phyloP scores from a whole-genome alignment of 2,113 vertebrate species.

The Rhipidura dahli region DNA sequence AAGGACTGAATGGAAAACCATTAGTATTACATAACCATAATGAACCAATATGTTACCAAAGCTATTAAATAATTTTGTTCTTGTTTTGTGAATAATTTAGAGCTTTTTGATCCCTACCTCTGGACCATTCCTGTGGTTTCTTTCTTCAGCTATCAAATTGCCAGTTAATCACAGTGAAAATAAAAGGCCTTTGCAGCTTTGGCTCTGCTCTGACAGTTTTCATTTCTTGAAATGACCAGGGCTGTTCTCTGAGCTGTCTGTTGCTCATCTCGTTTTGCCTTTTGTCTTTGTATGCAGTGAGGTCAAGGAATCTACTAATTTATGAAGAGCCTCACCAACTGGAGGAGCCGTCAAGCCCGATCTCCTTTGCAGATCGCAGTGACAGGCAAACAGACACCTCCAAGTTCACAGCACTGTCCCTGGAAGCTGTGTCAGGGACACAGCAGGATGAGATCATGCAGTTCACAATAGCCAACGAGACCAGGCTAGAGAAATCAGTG shows the following conservation, averaged over 20 bases:
- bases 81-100: not conserved
- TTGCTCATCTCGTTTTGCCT: not conserved
- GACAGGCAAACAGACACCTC: slow-evolving; percentile 77
- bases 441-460: slow-evolving; percentile 68
- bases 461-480: slow-evolving; percentile 82
- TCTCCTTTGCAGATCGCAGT: slow-evolving; percentile 80
- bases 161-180: not conserved
- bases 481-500: slow-evolving; percentile 78
- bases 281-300: slow-evolving; percentile 75
- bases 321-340: slow-evolving; percentile 80
- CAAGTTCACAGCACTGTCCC: slow-evolving; percentile 72
- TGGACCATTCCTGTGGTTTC: not conserved
- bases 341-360: slow-evolving; percentile 78
- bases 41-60: not conserved
- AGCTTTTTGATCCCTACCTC: not conserved
- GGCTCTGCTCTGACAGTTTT: not conserved
- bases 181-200: not conserved
- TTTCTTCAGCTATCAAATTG: not conserved
- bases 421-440: slow-evolving; percentile 61
- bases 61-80: not conserved
- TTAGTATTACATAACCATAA: not conserved
- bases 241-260: not conserved
- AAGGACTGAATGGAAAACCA: not conserved
- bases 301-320: slow-evolving; percentile 89
- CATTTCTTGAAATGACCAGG: not conserved